Conservation (phyloP, 2,797 vertebrate genomes). For the Benthosema pterotum region DNA sequence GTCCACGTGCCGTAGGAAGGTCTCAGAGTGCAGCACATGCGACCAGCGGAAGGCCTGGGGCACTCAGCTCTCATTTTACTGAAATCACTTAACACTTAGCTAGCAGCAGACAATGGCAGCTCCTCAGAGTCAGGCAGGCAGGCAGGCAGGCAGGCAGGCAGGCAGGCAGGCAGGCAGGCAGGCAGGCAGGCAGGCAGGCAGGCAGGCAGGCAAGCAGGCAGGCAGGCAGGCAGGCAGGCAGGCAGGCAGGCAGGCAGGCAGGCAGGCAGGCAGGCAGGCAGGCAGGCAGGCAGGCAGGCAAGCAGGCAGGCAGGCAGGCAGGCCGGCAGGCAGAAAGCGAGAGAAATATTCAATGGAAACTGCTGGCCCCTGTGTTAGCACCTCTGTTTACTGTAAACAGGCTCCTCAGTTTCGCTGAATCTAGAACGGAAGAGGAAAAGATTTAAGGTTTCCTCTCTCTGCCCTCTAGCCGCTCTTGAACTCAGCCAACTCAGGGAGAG, state of each 20-base stretch:
- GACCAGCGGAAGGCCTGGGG: conserved; percentile 14
- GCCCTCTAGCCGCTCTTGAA: conserved; percentile 18
- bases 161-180: too few species aligned
- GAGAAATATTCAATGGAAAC: conserved; percentile 58
- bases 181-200: too few species aligned
- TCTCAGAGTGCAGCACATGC: too few species aligned
- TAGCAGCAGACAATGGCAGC: conserved; percentile 22
- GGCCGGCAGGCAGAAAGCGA: too few species aligned
- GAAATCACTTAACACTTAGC: conserved; percentile 71
- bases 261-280: too few species aligned
- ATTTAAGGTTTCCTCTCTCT: conserved; percentile 39
- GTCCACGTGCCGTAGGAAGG: neutral
- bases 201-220: too few species aligned
- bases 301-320: too few species aligned
- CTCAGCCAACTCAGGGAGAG: conserved; percentile 2
- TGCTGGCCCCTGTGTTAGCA: conserved; percentile 38
- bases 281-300: too few species aligned
- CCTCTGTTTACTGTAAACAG: conserved; percentile 66
- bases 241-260: too few species aligned
- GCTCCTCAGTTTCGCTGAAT: conserved; percentile 46
- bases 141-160: too few species aligned
- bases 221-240: too few species aligned
- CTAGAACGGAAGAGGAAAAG: conserved; percentile 24
- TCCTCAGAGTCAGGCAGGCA: too few species aligned
- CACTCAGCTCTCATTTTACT: conserved; percentile 48